Evolutionary conservation across 1,140 invertebrate species (phyloP), one percentile per base, ranked within the genome.

Genomic region (Papilio machaon): DNA sequence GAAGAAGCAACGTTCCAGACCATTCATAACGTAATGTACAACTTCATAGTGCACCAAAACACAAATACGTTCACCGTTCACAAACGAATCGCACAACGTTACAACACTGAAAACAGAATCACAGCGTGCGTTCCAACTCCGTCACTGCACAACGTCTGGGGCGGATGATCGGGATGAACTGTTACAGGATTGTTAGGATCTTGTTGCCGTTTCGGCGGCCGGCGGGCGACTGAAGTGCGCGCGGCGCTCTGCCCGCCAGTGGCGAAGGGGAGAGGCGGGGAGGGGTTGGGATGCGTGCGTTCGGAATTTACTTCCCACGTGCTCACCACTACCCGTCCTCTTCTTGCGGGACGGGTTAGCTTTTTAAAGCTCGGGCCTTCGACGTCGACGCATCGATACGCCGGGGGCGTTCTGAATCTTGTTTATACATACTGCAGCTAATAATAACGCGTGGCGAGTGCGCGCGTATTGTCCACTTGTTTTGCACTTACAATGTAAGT

Each of bases 301-400:
- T 91, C 91, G 93, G 92, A 94, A 94, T 94, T 89, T 90, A 89
- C 91, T 93, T 92, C 92, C 92, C 92, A 93, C 93, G 92, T 93
- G 93, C 87, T 93, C 88, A 82, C 83, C 85, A 81, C 74, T 81
- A 60, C 38, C 90, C 90, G 90, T 92, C 92, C 88, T 89, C 91
- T 91, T 93, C 91, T 89, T 90, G 83, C 91, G 83, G 91, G 91
- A 93, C 90, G 92, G 92, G 93, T 94, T 93, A 91, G 92, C 91
- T 93, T 94, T 94, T 94, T 90, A 91, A 93, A 91, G 89, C 87
- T 84, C 85, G 85, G 88, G 83, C 87, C 89, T 88, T 85, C 84
- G 88, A 89, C 91, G 91, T 85, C 85, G 88, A 89, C 91, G 91
- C 90, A 92, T 92, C 90, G 89, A 92, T 92, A 92, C 87, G 89